Conservation (phyloP, 2,113 vertebrate genomes). For the Bostrychus sinensis region DNA sequence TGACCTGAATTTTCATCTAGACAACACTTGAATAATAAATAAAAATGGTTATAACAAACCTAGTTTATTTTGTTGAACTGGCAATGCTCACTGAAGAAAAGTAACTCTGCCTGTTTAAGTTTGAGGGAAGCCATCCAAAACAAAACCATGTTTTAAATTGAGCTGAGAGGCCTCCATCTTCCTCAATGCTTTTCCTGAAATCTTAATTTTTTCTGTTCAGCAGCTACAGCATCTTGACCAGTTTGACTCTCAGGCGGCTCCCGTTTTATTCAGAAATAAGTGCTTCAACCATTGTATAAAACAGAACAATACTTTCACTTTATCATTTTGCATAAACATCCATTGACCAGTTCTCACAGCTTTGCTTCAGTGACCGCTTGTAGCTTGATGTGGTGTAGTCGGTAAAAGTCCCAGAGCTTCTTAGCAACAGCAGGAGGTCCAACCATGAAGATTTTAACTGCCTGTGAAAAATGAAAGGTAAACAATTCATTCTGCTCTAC, state of each 20-base stretch:
- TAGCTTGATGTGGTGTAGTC: constrained; percentile 83
- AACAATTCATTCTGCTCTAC: background rate
- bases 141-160: constrained; percentile 92
- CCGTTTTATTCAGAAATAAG: constrained; percentile 43
- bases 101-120: constrained; percentile 84
- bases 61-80: background rate
- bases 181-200: constrained; percentile 82
- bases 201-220: constrained; percentile 73
- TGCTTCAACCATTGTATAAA: background rate
- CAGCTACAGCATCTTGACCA: constrained; percentile 26
- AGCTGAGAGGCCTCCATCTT: constrained; percentile 73
- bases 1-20: constrained; percentile 78
- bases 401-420: constrained; percentile 85
- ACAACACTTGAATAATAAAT: constrained; percentile 12
- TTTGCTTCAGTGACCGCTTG: constrained; percentile 82
- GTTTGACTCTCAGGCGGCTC: constrained; percentile 51
- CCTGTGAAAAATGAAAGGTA: constrained; percentile 75
- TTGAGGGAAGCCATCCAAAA: constrained; percentile 90
- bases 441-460: constrained; percentile 86
- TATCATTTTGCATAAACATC: background rate
- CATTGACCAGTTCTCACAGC: constrained; percentile 84
- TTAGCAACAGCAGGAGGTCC: constrained; percentile 88
- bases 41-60: too few relatives aligned
- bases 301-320: background rate
- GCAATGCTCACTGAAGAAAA: constrained; percentile 84